A percentile compares a stretch with the other conserved stretches of the same genome.
These are phyloP conservation scores for Acanthosepion esculentum DNA, from an alignment of 2,888 invertebrate species.

Conservation along the genomic window DNA sequence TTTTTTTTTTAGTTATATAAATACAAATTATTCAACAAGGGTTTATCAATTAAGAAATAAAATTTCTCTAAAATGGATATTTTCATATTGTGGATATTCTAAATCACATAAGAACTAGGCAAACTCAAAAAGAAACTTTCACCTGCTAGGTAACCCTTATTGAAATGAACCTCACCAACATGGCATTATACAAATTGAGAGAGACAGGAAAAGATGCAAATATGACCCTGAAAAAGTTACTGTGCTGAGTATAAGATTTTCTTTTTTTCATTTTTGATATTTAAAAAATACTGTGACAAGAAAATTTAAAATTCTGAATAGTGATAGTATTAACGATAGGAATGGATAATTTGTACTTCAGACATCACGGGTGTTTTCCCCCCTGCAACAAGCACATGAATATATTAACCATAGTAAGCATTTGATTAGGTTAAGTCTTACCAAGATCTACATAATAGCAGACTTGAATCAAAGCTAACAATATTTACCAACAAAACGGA, in stretches of 20 bases:
- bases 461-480: too few relatives aligned
- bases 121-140: neutral
- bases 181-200: neutral
- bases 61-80: neutral
- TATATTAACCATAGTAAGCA: too few relatives aligned
- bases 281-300: neutral
- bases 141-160: neutral
- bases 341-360: neutral
- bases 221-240: neutral
- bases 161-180: neutral
- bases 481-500: too few relatives aligned
- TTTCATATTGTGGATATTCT: neutral
- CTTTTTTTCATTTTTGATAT: too few relatives aligned
- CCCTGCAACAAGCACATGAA: too few relatives aligned
- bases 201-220: neutral
- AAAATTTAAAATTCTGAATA: neutral
- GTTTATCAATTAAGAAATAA: too few relatives aligned
- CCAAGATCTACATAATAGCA: too few relatives aligned
- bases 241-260: neutral
- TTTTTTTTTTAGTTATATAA: too few relatives aligned
- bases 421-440: too few relatives aligned
- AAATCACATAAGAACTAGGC: neutral
- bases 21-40: too few relatives aligned
- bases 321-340: neutral
- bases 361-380: neutral